Percentiles rank a stretch among this genome's conserved stretches.
Evolutionary conservation across 2,797 vertebrate species (phyloP).

Genomic region (Thamnophis elegans): DNA sequence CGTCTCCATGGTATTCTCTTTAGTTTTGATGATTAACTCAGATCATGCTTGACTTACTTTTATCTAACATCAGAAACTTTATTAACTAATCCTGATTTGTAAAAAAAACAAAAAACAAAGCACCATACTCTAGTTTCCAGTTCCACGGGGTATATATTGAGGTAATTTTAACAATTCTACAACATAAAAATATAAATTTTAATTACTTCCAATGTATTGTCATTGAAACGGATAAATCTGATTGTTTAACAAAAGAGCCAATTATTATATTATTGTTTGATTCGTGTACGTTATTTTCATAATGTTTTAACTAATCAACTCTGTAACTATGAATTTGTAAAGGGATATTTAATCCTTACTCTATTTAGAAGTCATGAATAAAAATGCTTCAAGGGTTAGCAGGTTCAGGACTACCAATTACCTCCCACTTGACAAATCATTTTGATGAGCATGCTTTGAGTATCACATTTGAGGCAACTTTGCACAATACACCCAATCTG

Average conservation of each 20-base stretch:
- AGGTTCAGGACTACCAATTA: not conserved
- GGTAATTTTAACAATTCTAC: not conserved
- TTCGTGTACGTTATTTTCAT: not conserved
- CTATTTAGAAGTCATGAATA: not conserved
- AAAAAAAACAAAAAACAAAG: not conserved
- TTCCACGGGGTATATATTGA: not conserved
- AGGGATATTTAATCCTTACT: not conserved
- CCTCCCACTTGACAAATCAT: not conserved
- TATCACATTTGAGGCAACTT: not conserved
- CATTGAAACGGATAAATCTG: not conserved
- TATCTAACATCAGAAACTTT: not conserved
- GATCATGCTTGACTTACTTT: not conserved
- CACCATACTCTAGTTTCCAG: not conserved
- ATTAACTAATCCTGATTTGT: not conserved
- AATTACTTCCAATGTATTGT: not conserved
- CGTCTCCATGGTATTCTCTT: not conserved
- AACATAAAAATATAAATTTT: not conserved
- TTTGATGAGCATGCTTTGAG: not conserved
- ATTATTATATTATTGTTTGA: not conserved
- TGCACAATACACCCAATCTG: not conserved
- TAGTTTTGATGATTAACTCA: not conserved
- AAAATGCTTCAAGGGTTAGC: not conserved
- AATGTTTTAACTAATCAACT: not conserved
- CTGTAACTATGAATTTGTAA: not conserved
- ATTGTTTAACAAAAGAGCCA: not conserved